Conservation (phyloP, 2,113 vertebrate species). For the Stictonetta naevosa region DNA sequence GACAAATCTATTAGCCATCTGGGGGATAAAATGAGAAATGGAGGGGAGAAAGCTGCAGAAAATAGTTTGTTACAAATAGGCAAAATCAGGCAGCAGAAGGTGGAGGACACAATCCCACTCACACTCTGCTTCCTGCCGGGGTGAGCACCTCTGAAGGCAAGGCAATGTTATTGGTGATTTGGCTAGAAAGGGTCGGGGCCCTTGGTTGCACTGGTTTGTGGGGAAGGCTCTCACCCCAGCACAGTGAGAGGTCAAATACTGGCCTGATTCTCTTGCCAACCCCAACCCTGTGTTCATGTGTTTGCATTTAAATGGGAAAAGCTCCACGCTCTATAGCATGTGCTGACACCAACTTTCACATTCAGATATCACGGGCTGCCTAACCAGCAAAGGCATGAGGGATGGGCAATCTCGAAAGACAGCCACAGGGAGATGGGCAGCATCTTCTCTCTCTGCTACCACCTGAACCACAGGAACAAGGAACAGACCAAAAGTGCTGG, state of each 20-base stretch:
- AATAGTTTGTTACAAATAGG: neutral
- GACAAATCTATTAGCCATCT: neutral
- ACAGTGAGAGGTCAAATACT: neutral
- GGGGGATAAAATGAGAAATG: neutral
- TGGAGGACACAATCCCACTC: neutral
- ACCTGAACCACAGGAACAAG: neutral
- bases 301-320: neutral
- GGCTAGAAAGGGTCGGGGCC: neutral
- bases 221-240: neutral
- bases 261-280: neutral
- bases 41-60: neutral
- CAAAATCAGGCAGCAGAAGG: neutral
- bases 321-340: rapidly evolving
- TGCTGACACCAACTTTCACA: neutral
- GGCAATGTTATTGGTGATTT: neutral
- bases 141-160: neutral
- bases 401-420: neutral
- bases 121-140: neutral
- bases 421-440: neutral
- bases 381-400: neutral
- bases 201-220: neutral
- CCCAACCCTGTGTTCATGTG: neutral
- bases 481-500: neutral
- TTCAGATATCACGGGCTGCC: rapidly evolving
- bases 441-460: neutral